Conservation (phyloP, 2,113 vertebrate species). For the Polypterus bichir region DNA sequence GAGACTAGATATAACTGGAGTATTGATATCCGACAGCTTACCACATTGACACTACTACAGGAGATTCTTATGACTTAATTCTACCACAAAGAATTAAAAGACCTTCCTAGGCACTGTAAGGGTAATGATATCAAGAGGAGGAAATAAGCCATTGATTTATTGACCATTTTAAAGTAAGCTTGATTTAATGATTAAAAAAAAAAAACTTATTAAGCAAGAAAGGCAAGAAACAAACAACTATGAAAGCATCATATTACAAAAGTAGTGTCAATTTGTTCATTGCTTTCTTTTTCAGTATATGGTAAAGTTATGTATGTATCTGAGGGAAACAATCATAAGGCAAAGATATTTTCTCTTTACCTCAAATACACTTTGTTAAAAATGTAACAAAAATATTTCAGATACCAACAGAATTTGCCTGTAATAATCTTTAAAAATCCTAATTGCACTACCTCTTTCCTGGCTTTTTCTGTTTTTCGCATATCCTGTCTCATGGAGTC, state of each 20-base stretch:
- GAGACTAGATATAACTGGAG: too few species aligned
- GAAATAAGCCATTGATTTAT: too few species aligned
- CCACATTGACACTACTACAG: too few species aligned
- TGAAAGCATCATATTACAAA: neutral
- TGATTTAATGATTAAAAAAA: too few species aligned
- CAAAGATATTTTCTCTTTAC: neutral
- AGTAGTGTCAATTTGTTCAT: neutral
- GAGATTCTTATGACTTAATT: too few species aligned
- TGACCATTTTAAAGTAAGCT: too few species aligned
- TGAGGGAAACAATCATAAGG: neutral
- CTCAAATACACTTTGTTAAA: neutral
- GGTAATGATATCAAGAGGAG: too few species aligned
- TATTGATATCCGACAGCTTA: too few species aligned
- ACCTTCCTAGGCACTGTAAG: too few species aligned
- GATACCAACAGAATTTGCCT: constrained; percentile 9
- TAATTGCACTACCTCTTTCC: constrained; percentile 66
- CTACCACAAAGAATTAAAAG: too few species aligned
- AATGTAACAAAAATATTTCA: neutral
- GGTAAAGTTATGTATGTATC: neutral
- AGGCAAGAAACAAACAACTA: neutral
- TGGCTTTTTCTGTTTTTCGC: constrained; percentile 71
- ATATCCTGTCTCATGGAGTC: constrained; percentile 74
- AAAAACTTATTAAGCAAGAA: too few species aligned
- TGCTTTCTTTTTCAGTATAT: neutral
- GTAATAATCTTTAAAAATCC: neutral